phyloP scores from a whole-genome alignment of 2,888 invertebrate genomes.

The Lycaena phlaeas region DNA sequence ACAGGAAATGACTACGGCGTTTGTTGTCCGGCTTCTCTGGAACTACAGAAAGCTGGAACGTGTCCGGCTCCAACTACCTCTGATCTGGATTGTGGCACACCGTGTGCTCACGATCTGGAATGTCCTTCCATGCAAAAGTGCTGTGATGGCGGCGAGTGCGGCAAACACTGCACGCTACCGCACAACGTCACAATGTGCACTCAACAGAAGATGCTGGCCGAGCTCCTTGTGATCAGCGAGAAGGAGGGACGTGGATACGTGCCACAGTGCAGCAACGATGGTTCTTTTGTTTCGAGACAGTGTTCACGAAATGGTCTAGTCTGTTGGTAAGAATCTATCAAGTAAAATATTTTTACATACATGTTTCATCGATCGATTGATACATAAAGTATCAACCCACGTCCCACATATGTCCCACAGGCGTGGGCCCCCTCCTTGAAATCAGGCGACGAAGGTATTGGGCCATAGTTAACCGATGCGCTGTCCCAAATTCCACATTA shows the following conservation, averaged over 20 bases:
- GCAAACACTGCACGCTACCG: conserved; percentile 81
- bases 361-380: no score
- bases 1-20: conserved; percentile 88
- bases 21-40: conserved; percentile 85
- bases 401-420: background rate
- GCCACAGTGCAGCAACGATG: conserved; percentile 83
- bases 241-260: conserved; percentile 87
- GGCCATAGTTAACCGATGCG: no score
- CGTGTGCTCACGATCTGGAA: conserved; percentile 85
- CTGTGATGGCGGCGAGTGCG: conserved; percentile 82
- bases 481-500: no score
- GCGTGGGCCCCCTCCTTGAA: no score
- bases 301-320: conserved; percentile 89
- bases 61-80: conserved; percentile 75
- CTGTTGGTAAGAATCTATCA: conserved; percentile 77
- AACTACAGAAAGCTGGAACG: conserved; percentile 83
- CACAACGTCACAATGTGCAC: conserved; percentile 84
- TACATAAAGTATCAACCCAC: no score
- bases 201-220: conserved; percentile 84
- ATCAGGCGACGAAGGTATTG: no score
- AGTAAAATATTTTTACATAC: no score
- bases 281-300: conserved; percentile 81
- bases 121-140: conserved; percentile 88
- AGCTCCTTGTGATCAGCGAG: conserved; percentile 83
- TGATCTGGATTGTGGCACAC: conserved; percentile 72